These are phyloP conservation scores for Gerris lacustris DNA, from an alignment of 2,888 invertebrate genomes.

Conservation along the genomic window DNA sequence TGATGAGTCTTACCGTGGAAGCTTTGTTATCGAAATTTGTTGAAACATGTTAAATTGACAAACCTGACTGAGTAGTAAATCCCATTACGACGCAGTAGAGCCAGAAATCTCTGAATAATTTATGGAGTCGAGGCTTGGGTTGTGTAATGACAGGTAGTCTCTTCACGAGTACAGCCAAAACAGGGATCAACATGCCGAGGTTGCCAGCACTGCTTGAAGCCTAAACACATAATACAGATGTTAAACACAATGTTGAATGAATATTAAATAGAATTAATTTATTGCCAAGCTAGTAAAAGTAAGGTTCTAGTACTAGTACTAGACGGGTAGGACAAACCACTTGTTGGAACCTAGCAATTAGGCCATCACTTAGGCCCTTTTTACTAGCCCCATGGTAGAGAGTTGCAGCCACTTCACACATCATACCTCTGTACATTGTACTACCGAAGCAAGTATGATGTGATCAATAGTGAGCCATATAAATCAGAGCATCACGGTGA, in stretches of 20 bases:
- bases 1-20: slow-evolving; percentile 1
- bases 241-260: slow-evolving; percentile 19
- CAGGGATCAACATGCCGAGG: slow-evolving; percentile 92
- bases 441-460: background rate
- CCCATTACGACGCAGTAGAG: slow-evolving; percentile 98
- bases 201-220: slow-evolving; percentile 94
- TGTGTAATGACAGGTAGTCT: slow-evolving; percentile 80
- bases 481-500: no score
- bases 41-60: background rate
- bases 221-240: slow-evolving; percentile 45
- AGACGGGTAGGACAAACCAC: no score
- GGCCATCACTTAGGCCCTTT: no score
- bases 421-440: no score
- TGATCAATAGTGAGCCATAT: no score
- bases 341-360: no score
- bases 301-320: no score
- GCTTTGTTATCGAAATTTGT: background rate
- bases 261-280: slow-evolving; percentile 8
- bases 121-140: slow-evolving; percentile 81
- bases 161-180: slow-evolving; percentile 81
- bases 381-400: no score
- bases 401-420: no score
- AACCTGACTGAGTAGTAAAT: slow-evolving; percentile 50
- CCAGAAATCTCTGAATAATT: slow-evolving; percentile 99
- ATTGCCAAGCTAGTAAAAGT: background rate